phyloP scores from a whole-genome alignment of 2,113 vertebrate genomes.

The Turnix velox region DNA sequence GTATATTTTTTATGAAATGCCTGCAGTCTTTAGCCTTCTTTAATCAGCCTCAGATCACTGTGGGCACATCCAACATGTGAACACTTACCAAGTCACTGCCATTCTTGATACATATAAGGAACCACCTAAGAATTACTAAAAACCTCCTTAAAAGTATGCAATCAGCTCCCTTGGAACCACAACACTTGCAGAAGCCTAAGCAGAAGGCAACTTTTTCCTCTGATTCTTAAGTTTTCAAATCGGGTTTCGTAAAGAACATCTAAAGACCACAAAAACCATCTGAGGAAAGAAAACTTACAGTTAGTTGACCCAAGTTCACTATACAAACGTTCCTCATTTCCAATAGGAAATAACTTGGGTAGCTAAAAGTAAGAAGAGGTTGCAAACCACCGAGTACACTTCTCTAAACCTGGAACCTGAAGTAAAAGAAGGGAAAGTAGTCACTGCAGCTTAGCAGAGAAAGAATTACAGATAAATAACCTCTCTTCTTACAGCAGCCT shows the following conservation, averaged over 20 bases:
- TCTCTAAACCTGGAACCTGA: neutral
- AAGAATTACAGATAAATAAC: neutral
- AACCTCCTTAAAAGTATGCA: neutral
- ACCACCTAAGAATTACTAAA: neutral
- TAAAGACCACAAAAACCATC: neutral
- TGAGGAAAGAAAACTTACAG: neutral
- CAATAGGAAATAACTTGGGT: neutral
- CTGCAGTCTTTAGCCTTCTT: neutral
- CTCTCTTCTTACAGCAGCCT: neutral
- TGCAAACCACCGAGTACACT: neutral
- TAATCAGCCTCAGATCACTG: neutral
- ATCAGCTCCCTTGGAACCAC: neutral
- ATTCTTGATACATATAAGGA: neutral
- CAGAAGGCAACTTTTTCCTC: neutral
- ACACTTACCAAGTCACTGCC: neutral
- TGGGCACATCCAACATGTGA: neutral
- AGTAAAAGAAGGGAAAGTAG: neutral
- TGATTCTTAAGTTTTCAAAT: neutral
- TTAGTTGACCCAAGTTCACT: neutral
- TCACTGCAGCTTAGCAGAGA: neutral
- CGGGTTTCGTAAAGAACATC: neutral
- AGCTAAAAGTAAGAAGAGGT: neutral
- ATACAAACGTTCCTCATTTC: slow-evolving; percentile 16
- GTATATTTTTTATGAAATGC: neutral
- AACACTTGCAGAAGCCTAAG: neutral